These are phyloP conservation scores for Shinisaurus crocodilurus DNA, from an alignment of 2,113 vertebrate species.

Conservation along the genomic window DNA sequence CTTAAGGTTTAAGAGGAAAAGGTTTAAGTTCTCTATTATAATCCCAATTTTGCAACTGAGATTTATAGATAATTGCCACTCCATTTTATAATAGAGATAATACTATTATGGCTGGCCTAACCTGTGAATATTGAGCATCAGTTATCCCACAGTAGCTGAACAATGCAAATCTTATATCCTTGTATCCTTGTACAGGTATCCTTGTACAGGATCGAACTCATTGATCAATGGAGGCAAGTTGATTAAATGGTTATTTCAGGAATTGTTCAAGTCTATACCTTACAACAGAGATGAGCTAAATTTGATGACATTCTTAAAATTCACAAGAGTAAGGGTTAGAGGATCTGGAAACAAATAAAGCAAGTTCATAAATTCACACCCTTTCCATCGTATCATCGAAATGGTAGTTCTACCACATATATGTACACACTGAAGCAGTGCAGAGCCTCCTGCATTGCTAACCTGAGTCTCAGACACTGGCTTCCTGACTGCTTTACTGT, in stretches of 20 bases:
- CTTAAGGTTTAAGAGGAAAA: background rate
- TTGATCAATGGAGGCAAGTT: background rate
- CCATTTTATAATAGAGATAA: background rate
- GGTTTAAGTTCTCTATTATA: background rate
- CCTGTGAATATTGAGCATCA: background rate
- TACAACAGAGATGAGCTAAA: background rate
- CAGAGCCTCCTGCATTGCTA: background rate
- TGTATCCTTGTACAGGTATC: too few species aligned
- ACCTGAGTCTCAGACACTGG: background rate
- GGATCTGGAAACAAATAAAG: background rate
- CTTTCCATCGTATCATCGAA: background rate
- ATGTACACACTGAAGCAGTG: background rate
- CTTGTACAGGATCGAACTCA: background rate
- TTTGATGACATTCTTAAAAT: background rate
- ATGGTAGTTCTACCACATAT: background rate
- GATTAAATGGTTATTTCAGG: background rate
- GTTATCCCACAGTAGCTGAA: too few species aligned
- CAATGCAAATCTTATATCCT: background rate
- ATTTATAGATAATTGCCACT: background rate
- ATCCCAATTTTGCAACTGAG: background rate
- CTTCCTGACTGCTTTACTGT: background rate
- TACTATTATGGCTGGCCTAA: background rate
- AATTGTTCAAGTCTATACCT: background rate
- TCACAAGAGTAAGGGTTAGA: background rate
- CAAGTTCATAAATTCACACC: background rate